Conservation (phyloP, 2,888 invertebrate species). For the Caprella mutica region DNA sequence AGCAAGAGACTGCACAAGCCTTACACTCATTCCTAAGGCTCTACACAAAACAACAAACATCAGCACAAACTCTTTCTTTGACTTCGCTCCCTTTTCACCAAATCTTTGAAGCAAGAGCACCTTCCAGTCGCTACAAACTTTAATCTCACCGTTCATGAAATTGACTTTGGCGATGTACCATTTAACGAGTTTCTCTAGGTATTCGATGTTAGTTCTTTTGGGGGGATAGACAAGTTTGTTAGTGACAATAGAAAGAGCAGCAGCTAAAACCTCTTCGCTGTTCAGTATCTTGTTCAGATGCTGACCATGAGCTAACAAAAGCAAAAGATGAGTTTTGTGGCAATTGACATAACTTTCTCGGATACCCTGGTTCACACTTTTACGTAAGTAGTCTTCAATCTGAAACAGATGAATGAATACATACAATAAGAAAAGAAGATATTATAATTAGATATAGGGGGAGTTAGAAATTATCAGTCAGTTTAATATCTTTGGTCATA, state of each 20-base stretch:
- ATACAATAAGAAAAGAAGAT: not conserved
- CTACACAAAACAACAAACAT: constrained; percentile 65
- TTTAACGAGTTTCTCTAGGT: constrained; percentile 61
- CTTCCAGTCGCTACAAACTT: constrained; percentile 39
- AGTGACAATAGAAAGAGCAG: constrained; percentile 61
- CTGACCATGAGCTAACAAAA: constrained; percentile 69
- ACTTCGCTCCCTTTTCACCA: constrained; percentile 44
- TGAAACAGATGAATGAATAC: constrained; percentile 1
- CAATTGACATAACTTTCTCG: constrained; percentile 38
- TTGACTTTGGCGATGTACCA: constrained; percentile 55
- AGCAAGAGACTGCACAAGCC: constrained; percentile 68
- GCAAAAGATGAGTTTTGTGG: constrained; percentile 76
- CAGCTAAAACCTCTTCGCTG: constrained; percentile 53
- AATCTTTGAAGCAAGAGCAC: constrained; percentile 50
- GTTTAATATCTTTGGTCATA: too few relatives aligned
- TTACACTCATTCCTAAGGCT: constrained; percentile 65
- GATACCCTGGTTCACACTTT: constrained; percentile 17
- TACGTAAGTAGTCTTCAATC: constrained; percentile 28
- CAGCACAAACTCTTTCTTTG: constrained; percentile 58
- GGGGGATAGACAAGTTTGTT: constrained; percentile 63
- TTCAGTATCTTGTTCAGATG: constrained; percentile 53
- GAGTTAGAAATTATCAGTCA: too few relatives aligned
- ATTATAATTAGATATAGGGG: not conserved
- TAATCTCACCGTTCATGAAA: not conserved
- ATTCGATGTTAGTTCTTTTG: constrained; percentile 57